A percentile compares a stretch with the other conserved stretches of the same genome.
These are phyloP conservation scores for Leptopilina myrica DNA, from an alignment of 2,888 invertebrate genomes.

Conservation along the genomic window DNA sequence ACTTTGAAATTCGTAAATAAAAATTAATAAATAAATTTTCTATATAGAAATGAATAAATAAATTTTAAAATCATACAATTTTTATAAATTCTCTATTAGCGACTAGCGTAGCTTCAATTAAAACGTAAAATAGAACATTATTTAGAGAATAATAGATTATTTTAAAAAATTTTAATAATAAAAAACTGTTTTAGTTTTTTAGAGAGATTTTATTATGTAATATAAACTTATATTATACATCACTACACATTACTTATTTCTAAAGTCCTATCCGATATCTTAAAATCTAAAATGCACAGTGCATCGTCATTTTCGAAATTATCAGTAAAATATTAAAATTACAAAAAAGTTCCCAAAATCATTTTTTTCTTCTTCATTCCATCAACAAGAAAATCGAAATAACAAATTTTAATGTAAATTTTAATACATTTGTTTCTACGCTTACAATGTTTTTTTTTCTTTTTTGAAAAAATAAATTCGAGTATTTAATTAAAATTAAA, in stretches of 20 bases:
- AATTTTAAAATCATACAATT: too few relatives aligned
- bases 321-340: conserved; percentile 41
- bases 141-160: too few relatives aligned
- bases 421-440: too few relatives aligned
- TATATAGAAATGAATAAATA: too few relatives aligned
- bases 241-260: conserved; percentile 69
- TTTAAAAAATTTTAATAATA: background rate
- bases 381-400: background rate
- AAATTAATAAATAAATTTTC: too few relatives aligned
- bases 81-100: too few relatives aligned
- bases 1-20: too few relatives aligned
- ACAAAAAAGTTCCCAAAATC: background rate
- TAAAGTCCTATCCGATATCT: conserved; percentile 66
- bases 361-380: background rate
- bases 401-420: too few relatives aligned
- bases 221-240: conserved; percentile 76
- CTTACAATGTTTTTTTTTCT: background rate
- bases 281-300: conserved; percentile 73
- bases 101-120: too few relatives aligned
- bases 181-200: conserved; percentile 59
- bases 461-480: conserved; percentile 4
- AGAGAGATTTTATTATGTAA: conserved; percentile 75
- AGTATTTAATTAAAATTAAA: conserved; percentile 6
- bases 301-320: conserved; percentile 56
- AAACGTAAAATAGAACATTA: too few relatives aligned